These are phyloP conservation scores for Corapipo altera DNA, from an alignment of 2,113 vertebrate genomes.

Conservation along the genomic window DNA sequence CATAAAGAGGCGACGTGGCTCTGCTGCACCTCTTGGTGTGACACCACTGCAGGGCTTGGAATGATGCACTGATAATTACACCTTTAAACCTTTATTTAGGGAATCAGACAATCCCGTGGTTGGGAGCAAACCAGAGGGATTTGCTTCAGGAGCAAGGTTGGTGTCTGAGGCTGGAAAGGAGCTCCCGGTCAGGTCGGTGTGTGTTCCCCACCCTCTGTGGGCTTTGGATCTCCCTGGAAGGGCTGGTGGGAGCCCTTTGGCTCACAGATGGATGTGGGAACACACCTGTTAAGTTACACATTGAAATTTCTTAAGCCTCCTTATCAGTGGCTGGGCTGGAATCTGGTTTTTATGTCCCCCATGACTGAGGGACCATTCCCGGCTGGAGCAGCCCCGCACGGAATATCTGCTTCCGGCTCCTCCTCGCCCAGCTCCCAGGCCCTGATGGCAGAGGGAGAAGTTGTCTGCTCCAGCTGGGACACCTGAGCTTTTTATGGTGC, in stretches of 20 bases:
- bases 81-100: not conserved
- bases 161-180: not conserved
- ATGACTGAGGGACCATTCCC: not conserved
- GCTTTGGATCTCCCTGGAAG: rapidly evolving
- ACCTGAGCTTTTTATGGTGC: not conserved
- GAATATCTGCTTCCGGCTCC: not conserved
- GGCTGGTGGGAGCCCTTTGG: not conserved
- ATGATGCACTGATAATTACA: rapidly evolving
- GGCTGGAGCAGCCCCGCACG: not conserved
- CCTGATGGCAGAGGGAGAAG: not conserved
- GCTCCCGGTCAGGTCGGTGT: not conserved
- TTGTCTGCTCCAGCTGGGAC: not conserved
- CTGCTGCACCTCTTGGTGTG: rapidly evolving
- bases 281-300: rapidly evolving
- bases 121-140: rapidly evolving
- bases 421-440: not conserved
- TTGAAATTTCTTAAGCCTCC: not conserved
- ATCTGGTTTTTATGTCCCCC: not conserved
- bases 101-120: rapidly evolving
- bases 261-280: not conserved
- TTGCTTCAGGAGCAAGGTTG: not conserved
- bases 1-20: rapidly evolving
- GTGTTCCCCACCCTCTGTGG: rapidly evolving
- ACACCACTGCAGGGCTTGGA: rapidly evolving
- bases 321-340: not conserved